These are phyloP conservation scores for Australoheros scitulus DNA, from an alignment of 2,113 vertebrate species.

Conservation along the genomic window DNA sequence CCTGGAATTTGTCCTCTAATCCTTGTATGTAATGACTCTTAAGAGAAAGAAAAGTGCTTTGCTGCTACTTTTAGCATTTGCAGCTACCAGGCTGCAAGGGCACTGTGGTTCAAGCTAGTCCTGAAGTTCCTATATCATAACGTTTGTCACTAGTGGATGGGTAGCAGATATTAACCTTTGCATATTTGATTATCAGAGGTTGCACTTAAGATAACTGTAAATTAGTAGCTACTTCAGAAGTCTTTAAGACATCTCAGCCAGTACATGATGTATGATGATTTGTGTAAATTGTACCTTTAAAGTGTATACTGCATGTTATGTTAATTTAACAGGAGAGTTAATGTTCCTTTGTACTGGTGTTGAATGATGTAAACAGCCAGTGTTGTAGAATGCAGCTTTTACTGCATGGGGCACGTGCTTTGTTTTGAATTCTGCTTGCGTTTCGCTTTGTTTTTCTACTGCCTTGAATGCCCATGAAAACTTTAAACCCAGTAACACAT, in stretches of 20 bases:
- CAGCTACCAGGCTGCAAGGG: conserved; percentile 14
- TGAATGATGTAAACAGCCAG: conserved; percentile 12
- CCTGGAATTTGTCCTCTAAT: conserved; percentile 81
- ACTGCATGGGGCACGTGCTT: background rate
- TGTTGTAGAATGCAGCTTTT: background rate
- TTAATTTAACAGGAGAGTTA: background rate
- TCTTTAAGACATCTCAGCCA: background rate
- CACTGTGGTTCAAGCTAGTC: conserved; percentile 5
- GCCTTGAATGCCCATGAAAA: conserved; percentile 11
- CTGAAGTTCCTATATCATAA: background rate
- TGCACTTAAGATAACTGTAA: background rate
- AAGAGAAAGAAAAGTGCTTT: conserved; percentile 72
- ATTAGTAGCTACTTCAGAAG: background rate
- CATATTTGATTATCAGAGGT: background rate
- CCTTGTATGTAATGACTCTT: conserved; percentile 72
- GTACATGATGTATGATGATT: background rate
- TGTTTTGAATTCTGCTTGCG: conserved; percentile 17
- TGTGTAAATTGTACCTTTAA: background rate
- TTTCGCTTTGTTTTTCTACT: conserved; percentile 6
- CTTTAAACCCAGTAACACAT: conserved; percentile 17
- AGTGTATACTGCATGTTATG: conserved; percentile 1
- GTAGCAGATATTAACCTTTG: conserved; percentile 2
- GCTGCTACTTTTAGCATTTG: conserved; percentile 56
- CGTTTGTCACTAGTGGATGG: conserved; percentile 13
- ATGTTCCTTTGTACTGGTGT: conserved; percentile 1